Conservation (phyloP, 37 sponge, comb jelly and placozoan genomes). For the Halichondria panicea region DNA sequence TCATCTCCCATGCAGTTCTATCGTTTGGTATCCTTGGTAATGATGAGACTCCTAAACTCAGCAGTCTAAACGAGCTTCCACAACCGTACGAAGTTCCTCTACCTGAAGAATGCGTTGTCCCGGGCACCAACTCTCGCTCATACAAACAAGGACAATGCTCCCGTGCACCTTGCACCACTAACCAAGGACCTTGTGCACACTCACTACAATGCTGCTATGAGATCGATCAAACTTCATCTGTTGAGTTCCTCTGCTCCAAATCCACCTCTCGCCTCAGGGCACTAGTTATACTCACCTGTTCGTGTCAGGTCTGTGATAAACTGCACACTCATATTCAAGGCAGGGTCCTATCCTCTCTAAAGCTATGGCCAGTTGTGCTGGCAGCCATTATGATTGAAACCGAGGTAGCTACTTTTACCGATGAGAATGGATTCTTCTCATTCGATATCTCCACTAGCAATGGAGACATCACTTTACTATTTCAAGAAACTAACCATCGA, state of each 20-base stretch:
- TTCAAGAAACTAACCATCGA: conserved; percentile 4
- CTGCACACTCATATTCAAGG: conserved; percentile 12
- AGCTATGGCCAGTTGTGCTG: conserved; percentile 7
- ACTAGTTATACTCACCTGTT: conserved; percentile 2
- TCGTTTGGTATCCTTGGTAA: no score
- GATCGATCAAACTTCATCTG: conserved; percentile 7
- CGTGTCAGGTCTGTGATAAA: conserved; percentile 20
- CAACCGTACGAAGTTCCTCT: conserved; percentile 19
- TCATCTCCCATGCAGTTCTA: no score
- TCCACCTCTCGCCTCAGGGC: not conserved
- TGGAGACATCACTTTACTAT: not conserved
- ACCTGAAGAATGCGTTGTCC: conserved; percentile 20
- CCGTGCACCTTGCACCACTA: conserved; percentile 12
- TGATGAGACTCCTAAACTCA: no score
- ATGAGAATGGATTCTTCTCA: conserved; percentile 15
- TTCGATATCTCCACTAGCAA: conserved; percentile 13
- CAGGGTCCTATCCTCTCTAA: not conserved
- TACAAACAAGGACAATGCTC: conserved; percentile 51
- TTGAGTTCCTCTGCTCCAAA: conserved; percentile 12
- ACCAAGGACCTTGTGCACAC: not conserved
- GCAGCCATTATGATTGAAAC: conserved; percentile 13
- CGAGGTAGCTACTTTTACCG: conserved; percentile 23
- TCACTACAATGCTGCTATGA: conserved; percentile 26
- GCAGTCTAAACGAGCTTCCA: conserved; percentile 6
- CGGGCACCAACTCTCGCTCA: not conserved